Percentiles rank a stretch among this genome's conserved stretches.
Conservation (phyloP, 2,113 vertebrate genomes). For the Smithornis capensis region DNA sequence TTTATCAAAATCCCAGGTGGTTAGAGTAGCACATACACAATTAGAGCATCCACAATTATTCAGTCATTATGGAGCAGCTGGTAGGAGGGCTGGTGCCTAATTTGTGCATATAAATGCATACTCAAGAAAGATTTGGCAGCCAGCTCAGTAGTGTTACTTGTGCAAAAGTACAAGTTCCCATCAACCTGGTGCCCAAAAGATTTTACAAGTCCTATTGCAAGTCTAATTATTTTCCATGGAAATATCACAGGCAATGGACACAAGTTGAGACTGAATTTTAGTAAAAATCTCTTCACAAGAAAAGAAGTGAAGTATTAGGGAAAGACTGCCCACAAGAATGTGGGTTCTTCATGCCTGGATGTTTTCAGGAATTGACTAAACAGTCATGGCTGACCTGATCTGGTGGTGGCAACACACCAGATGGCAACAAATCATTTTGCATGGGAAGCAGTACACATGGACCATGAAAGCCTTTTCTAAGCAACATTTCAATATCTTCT, state of each 20-base stretch:
- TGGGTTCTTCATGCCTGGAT: neutral
- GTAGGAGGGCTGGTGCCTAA: neutral
- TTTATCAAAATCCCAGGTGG: conserved; percentile 21
- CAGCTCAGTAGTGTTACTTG: fast-evolving
- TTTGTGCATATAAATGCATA: neutral
- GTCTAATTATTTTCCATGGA: neutral
- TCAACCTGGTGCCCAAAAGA: neutral
- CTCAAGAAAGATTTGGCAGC: neutral
- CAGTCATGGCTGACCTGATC: neutral
- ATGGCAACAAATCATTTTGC: neutral
- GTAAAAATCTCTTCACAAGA: neutral
- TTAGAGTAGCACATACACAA: neutral
- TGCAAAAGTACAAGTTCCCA: neutral
- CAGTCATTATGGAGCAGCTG: neutral
- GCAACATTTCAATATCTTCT: neutral
- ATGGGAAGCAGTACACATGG: neutral
- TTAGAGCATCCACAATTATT: neutral
- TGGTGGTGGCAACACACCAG: neutral
- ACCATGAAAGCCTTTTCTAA: neutral
- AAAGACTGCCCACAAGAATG: neutral
- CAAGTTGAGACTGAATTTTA: neutral
- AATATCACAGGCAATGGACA: neutral
- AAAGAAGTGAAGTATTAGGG: neutral
- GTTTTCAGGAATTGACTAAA: neutral
- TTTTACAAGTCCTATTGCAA: neutral